Base-by-base conservation (phyloP, 2,113 vertebrate species). In the Leuciscus idus region DNA sequence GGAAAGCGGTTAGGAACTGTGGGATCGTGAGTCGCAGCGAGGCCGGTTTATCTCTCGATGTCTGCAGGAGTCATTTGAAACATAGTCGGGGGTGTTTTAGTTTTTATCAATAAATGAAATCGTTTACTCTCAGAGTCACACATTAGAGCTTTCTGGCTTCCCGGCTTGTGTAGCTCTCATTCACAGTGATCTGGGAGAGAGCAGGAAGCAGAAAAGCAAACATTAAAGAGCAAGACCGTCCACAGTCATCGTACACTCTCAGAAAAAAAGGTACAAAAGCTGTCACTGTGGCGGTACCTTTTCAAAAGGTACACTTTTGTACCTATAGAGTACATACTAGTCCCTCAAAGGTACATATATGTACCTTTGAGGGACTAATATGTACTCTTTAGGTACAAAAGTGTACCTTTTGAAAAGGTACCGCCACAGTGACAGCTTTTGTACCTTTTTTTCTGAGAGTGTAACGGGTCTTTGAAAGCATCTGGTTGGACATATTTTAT, bases 51-150 rank as follows among this genome's bases (percentile, higher is more conserved):
- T 48, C 26, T 74, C 28, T 73, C 13, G 10, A 48, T 61, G 72
- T 72, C 39, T 64, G 28, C 26, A 3, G 48, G 84, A 85, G 76
- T 70, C 84, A 85, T 64, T 85, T 79, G 36, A 59, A 80, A 70
- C 23, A 39, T 43, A 43, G 26, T 81, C 15, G 3, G 66, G 66
- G 43, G 39, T 76, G 59, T 43, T 87, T 78, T 43, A 61, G 61
- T 75, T 84, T 72, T 72, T 64, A 79, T 72, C 59, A 83, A 79
- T 84, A 83, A 87, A 87, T 87, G 86, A 83, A 78, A 61, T 72
- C 50, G 73, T 77, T 73, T 82, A 82, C 78, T 86, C 68, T 46
- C 43, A 43, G 78, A 86, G 85, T 82, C 85, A 81, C 85, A 82
- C 85, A 82, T 82, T 70, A 74, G 70, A 26, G 85, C 79, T 55